phyloP scores from a whole-genome alignment of 2,113 vertebrate species.

The Verasper variegatus region DNA sequence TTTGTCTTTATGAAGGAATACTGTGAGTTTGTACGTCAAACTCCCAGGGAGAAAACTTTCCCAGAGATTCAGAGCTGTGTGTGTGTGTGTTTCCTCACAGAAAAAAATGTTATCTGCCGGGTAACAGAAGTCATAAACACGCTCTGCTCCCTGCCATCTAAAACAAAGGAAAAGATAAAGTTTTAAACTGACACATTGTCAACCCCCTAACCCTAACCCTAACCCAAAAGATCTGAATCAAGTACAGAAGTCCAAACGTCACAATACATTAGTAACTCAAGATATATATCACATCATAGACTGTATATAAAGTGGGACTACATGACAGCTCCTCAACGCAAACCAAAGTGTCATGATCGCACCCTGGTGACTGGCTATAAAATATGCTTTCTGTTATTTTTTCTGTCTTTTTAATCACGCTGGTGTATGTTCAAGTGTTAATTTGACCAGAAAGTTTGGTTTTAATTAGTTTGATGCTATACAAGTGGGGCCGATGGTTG shows the following conservation, averaged over 20 bases:
- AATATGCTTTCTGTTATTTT: no score
- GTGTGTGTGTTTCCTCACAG: neutral
- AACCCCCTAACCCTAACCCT: no score
- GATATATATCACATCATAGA: neutral
- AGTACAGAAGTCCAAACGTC: neutral
- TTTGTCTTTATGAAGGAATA: slow-evolving; percentile 48
- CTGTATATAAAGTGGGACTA: no score
- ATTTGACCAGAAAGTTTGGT: no score
- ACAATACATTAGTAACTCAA: neutral
- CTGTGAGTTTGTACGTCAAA: slow-evolving; percentile 3
- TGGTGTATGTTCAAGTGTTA: no score
- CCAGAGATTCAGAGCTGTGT: neutral
- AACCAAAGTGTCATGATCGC: no score
- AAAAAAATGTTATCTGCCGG: neutral
- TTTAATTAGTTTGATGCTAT: no score
- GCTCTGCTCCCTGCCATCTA: neutral
- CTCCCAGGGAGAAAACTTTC: slow-evolving; percentile 19
- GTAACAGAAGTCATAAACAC: neutral
- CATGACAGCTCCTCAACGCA: no score
- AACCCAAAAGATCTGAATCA: neutral
- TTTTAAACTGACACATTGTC: neutral
- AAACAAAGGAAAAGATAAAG: neutral
- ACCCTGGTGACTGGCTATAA: no score
- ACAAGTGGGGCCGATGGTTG: no score
- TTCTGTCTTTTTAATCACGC: no score